Conservation (phyloP, 2,888 invertebrate species). For the Eudemis profundana region DNA sequence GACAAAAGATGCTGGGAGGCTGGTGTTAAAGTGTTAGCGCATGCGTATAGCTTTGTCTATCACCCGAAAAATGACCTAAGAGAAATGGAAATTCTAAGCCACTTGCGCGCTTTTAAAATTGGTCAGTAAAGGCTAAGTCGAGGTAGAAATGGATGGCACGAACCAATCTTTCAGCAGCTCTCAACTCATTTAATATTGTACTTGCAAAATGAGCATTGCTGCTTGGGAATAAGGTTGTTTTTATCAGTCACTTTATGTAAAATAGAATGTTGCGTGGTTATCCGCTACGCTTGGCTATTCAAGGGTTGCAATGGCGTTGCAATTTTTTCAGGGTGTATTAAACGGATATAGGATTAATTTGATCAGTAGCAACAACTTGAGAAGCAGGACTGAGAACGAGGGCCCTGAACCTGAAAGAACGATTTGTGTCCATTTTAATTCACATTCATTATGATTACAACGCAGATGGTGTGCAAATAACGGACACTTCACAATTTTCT, state of each 20-base stretch:
- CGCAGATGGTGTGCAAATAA: too few relatives aligned
- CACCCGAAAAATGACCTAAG: background rate
- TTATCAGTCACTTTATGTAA: background rate
- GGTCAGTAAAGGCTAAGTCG: constrained; percentile 12
- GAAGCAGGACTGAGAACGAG: too few relatives aligned
- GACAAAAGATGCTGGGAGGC: constrained; percentile 37
- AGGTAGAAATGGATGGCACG: background rate
- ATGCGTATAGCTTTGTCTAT: constrained; percentile 17
- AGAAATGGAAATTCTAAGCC: background rate
- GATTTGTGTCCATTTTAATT: too few relatives aligned
- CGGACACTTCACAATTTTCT: too few relatives aligned
- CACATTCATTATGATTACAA: too few relatives aligned
- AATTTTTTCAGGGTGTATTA: constrained; percentile 10
- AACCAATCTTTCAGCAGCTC: background rate
- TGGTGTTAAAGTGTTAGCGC: constrained; percentile 16
- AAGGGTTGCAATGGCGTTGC: constrained; percentile 11
- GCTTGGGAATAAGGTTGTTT: background rate
- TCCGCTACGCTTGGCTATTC: background rate
- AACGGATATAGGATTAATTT: background rate
- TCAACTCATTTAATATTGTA: background rate
- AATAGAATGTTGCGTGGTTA: background rate
- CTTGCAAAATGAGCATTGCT: background rate
- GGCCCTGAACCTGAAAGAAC: too few relatives aligned
- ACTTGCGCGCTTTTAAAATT: background rate
- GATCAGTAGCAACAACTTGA: too few relatives aligned